Conservation (phyloP, 2,888 invertebrate species). For the Parascotia fuliginaria region DNA sequence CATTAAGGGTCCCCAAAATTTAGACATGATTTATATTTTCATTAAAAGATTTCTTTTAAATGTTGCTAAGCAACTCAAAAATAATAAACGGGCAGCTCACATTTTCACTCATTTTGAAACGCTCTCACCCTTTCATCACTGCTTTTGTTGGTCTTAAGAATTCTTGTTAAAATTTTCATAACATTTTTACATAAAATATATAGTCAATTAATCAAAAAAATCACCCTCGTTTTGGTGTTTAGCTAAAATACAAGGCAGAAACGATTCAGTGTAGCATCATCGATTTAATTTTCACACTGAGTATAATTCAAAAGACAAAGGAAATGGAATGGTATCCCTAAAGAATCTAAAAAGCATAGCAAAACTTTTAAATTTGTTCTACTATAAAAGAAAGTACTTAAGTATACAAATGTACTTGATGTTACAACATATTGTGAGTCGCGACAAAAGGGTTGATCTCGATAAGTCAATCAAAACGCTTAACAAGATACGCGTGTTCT, state of each 20-base stretch:
- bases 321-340: too few species aligned
- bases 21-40: slow-evolving; percentile 51
- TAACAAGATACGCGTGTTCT: slow-evolving; percentile 8
- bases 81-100: slow-evolving; percentile 25
- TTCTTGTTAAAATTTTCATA: slow-evolving; percentile 7
- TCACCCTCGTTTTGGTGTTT: too few species aligned
- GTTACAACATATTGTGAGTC: neutral
- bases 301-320: too few species aligned
- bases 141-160: slow-evolving; percentile 6
- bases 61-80: slow-evolving; percentile 49
- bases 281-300: too few species aligned
- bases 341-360: too few species aligned
- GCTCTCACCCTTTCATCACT: slow-evolving; percentile 29
- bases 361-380: too few species aligned
- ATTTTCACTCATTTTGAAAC: slow-evolving; percentile 16
- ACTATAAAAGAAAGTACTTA: too few species aligned
- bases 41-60: slow-evolving; percentile 6
- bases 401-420: too few species aligned
- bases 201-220: too few species aligned
- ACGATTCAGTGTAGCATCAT: too few species aligned
- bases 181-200: neutral
- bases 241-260: too few species aligned
- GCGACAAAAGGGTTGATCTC: slow-evolving; percentile 23
- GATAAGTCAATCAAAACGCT: neutral
- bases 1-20: slow-evolving; percentile 55